phyloP scores from a whole-genome alignment of 2,797 vertebrate species.

The Apogon talboti region DNA sequence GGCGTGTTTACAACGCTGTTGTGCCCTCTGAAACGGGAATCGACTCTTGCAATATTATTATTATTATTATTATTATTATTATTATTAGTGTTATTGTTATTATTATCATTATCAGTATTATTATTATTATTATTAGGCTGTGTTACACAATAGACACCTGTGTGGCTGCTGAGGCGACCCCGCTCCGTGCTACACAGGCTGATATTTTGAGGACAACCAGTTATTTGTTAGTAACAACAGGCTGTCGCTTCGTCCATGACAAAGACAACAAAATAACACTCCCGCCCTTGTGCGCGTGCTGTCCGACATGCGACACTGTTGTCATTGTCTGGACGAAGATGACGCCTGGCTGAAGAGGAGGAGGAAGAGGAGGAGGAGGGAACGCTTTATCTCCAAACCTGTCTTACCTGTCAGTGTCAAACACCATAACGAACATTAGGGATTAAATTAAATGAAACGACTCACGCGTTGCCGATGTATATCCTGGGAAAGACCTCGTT shows the following conservation, averaged over 20 bases:
- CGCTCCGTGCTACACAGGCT: not conserved
- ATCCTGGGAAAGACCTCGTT: conserved; percentile 94
- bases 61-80: not conserved
- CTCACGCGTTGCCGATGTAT: conserved; percentile 98
- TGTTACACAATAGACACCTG: conserved; percentile 30
- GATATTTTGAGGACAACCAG: conserved; percentile 17
- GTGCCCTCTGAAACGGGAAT: not conserved
- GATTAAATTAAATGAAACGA: conserved; percentile 44
- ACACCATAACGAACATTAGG: not conserved
- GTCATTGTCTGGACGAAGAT: conserved; percentile 32
- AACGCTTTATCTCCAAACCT: conserved; percentile 6
- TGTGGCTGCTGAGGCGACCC: not conserved
- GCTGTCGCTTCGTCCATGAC: conserved; percentile 44
- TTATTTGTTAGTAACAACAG: conserved; percentile 65
- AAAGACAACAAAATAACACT: conserved; percentile 33
- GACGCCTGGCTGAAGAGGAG: not conserved
- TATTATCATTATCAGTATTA: not conserved
- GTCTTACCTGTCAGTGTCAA: conserved; percentile 48
- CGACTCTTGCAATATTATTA: not conserved
- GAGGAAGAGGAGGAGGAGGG: not conserved
- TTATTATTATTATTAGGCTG: not conserved
- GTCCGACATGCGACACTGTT: conserved; percentile 60
- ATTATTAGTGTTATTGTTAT: not conserved
- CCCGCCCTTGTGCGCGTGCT: conserved; percentile 26
- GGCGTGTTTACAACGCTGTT: not conserved